Evolutionary conservation across 2,888 invertebrate species (phyloP).

Genomic region (Oxycera nigricornis): DNA sequence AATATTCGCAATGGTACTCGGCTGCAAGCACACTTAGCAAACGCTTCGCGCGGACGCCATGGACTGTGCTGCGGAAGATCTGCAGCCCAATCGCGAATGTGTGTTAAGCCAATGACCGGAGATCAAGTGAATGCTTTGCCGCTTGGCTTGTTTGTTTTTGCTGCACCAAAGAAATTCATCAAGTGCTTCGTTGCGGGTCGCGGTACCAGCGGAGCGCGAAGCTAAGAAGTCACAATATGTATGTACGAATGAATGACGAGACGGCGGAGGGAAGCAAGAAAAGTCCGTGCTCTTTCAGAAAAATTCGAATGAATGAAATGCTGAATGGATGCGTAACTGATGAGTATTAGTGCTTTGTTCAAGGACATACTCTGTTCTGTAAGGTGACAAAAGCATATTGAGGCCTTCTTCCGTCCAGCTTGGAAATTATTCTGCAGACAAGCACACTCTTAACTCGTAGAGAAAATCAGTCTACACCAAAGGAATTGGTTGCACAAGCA

Average conservation of each 20-base stretch:
- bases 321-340: background rate
- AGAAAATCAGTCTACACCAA: too few relatives aligned
- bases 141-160: slow-evolving; percentile 21
- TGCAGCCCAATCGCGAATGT: slow-evolving; percentile 53
- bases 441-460: too few relatives aligned
- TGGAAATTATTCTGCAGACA: too few relatives aligned
- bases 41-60: slow-evolving; percentile 15
- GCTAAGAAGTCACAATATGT: background rate
- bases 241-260: too few relatives aligned
- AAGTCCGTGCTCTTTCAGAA: background rate
- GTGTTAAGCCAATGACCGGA: slow-evolving; percentile 63
- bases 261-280: background rate
- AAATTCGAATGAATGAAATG: background rate
- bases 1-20: too few relatives aligned
- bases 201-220: background rate
- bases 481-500: too few relatives aligned
- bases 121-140: slow-evolving; percentile 41
- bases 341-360: background rate
- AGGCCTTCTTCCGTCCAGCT: too few relatives aligned
- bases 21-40: too few relatives aligned
- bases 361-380: too few relatives aligned
- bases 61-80: background rate
- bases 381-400: too few relatives aligned
- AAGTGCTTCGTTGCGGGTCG: background rate
- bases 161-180: slow-evolving; percentile 15